These are phyloP conservation scores for Drosophila sturtevanti DNA, from an alignment of 1,140 invertebrate genomes.

Conservation along the genomic window DNA sequence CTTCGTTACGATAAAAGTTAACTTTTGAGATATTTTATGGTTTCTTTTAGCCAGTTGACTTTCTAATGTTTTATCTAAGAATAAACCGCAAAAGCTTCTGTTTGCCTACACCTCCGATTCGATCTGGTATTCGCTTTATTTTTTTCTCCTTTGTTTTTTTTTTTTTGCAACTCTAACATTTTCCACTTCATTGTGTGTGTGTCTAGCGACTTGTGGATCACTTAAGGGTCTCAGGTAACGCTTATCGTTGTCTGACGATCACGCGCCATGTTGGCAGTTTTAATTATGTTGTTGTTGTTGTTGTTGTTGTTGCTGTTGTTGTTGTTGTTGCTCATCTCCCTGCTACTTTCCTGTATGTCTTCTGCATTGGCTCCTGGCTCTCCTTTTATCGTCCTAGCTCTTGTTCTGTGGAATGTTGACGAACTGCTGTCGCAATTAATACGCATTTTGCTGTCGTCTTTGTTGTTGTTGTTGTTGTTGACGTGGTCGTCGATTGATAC, in stretches of 20 bases:
- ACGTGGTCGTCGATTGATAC: conserved; percentile 31
- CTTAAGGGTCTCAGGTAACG: conserved; percentile 46
- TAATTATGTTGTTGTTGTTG: conserved; percentile 70
- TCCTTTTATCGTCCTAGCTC: conserved; percentile 3
- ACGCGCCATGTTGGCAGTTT: conserved; percentile 76
- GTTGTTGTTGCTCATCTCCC: background rate
- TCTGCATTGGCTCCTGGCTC: background rate
- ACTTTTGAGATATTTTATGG: conserved; percentile 11
- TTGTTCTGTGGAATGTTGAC: conserved; percentile 66
- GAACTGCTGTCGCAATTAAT: conserved; percentile 79
- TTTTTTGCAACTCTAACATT: conserved; percentile 30
- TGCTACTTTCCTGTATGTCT: too few relatives aligned
- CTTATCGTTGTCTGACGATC: conserved; percentile 73
- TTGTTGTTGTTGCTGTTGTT: conserved; percentile 54
- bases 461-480: conserved; percentile 7
- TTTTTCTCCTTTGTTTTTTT: too few relatives aligned
- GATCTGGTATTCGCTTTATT: background rate
- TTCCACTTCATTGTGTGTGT: background rate
- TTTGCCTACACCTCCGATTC: conserved; percentile 16
- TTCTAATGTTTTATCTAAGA: conserved; percentile 37
- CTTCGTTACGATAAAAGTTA: too few relatives aligned
- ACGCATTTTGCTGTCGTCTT: conserved; percentile 62
- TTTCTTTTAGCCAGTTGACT: background rate
- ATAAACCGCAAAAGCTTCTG: conserved; percentile 50
- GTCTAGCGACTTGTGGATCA: background rate